Evolutionary conservation across 2,888 invertebrate genomes (phyloP).

Genomic region (Drosophila testacea): DNA sequence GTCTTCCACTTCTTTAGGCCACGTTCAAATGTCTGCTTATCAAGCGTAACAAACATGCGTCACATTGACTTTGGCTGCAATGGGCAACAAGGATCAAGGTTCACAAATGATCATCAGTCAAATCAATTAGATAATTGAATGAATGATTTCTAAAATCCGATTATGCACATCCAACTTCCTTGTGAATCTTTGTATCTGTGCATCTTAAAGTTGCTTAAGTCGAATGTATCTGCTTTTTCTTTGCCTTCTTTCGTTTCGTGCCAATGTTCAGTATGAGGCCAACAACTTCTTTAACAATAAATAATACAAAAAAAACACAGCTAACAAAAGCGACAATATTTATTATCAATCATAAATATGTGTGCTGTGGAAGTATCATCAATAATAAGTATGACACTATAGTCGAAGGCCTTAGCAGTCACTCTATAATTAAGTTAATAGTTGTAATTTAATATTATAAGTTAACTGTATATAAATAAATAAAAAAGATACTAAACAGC

Average conservation of each 20-base stretch:
- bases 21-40: slow-evolving; percentile 53
- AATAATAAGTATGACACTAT: not conserved
- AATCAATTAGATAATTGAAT: slow-evolving; percentile 80
- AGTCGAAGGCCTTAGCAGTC: too few species aligned
- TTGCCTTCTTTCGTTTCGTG: slow-evolving; percentile 35
- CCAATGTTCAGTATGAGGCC: slow-evolving; percentile 37
- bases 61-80: slow-evolving; percentile 63
- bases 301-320: slow-evolving; percentile 17
- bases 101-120: slow-evolving; percentile 82
- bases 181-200: slow-evolving; percentile 26
- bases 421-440: too few species aligned
- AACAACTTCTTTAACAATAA: slow-evolving; percentile 13
- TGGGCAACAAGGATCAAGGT: slow-evolving; percentile 62
- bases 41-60: slow-evolving; percentile 77
- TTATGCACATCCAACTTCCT: slow-evolving; percentile 56
- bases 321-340: slow-evolving; percentile 38
- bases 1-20: not conserved
- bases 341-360: slow-evolving; percentile 35
- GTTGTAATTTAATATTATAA: too few species aligned
- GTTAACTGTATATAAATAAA: too few species aligned
- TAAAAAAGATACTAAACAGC: not conserved
- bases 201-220: slow-evolving; percentile 20
- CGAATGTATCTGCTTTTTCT: slow-evolving; percentile 11
- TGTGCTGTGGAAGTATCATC: slow-evolving; percentile 4
- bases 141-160: slow-evolving; percentile 82